These are phyloP conservation scores for Agriopis aurantiaria DNA, from an alignment of 2,888 invertebrate species.

Conservation along the genomic window DNA sequence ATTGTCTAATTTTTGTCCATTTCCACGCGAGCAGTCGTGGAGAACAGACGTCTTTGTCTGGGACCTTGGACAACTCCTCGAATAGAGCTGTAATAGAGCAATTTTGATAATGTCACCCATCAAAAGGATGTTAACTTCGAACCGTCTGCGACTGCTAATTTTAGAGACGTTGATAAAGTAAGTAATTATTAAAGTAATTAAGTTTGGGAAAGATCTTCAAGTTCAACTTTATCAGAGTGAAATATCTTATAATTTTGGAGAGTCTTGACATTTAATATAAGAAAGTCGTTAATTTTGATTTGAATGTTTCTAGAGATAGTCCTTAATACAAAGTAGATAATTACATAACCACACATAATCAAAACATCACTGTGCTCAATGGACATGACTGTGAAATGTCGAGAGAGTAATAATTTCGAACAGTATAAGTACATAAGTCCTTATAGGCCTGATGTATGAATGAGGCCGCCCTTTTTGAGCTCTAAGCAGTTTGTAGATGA, in stretches of 20 bases:
- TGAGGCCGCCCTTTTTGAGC: no score
- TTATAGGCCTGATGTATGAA: no score
- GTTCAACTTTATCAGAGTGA: slow-evolving; percentile 10
- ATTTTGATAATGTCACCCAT: slow-evolving; percentile 23
- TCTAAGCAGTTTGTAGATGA: no score
- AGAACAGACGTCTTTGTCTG: slow-evolving; percentile 26
- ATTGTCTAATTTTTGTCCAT: slow-evolving; percentile 50
- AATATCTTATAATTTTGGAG: slow-evolving; percentile 3
- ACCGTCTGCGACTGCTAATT: slow-evolving; percentile 12
- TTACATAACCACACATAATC: not conserved
- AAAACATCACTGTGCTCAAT: not conserved
- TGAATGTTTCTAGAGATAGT: not conserved
- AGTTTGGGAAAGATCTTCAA: slow-evolving; percentile 16
- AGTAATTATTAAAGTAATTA: slow-evolving; percentile 20
- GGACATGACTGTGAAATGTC: no score
- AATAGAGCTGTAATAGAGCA: slow-evolving; percentile 5
- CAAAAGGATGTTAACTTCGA: slow-evolving; percentile 14
- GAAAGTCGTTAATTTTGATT: slow-evolving; percentile 1
- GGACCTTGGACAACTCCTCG: not conserved
- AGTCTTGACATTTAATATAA: slow-evolving; percentile 3
- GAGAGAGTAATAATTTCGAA: no score
- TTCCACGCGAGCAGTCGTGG: slow-evolving; percentile 45
- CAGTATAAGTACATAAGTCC: no score
- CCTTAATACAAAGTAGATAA: not conserved
- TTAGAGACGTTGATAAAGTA: slow-evolving; percentile 19